phyloP scores from a whole-genome alignment of 2,797 vertebrate species.

The Notamacropus eugenii region DNA sequence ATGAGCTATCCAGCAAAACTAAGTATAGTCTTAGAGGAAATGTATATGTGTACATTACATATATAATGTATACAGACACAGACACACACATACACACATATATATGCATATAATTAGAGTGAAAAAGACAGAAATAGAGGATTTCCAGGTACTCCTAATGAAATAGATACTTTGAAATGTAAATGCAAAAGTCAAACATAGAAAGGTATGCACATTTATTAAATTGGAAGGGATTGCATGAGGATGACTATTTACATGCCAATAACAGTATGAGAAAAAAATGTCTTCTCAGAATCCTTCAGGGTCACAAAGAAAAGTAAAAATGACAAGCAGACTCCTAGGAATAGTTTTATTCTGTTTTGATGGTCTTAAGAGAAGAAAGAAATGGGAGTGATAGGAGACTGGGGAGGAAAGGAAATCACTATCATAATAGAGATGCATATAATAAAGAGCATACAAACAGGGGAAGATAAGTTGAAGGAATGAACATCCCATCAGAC shows the following conservation, averaged over 20 bases:
- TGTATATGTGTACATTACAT: background rate
- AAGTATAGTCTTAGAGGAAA: background rate
- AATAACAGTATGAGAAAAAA: background rate
- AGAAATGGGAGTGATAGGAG: background rate
- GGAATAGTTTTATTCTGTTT: background rate
- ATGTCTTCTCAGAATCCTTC: background rate
- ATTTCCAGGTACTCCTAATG: background rate
- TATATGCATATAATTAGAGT: background rate
- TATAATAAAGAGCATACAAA: background rate
- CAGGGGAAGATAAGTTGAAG: background rate
- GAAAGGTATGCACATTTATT: background rate
- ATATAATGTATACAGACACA: background rate
- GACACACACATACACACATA: too few species aligned
- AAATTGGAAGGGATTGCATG: background rate
- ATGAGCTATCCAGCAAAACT: background rate
- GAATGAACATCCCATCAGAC: background rate
- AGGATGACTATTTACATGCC: background rate
- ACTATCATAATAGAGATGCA: background rate
- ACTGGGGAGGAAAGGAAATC: background rate
- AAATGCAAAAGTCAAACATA: background rate
- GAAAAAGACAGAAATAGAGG: background rate
- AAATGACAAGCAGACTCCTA: background rate
- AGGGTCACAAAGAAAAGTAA: background rate
- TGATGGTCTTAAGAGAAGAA: background rate
- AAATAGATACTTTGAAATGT: background rate